Evolutionary conservation across 1,140 invertebrate genomes (phyloP).

Genomic region (Brachystomella parvula): DNA sequence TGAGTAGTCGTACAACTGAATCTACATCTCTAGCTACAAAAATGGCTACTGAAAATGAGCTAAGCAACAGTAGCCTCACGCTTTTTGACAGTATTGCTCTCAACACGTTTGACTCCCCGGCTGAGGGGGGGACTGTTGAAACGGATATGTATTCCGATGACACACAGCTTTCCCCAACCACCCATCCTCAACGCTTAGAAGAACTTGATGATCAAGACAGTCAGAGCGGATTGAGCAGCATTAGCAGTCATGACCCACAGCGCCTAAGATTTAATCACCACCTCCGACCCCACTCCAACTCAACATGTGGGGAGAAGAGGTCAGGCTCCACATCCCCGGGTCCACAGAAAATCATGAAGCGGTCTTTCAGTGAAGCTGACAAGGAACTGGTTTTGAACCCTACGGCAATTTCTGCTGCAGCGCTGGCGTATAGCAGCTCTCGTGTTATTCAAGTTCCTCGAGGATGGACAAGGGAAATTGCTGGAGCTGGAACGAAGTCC

Average conservation of each 20-base stretch:
- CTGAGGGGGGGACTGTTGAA: neutral
- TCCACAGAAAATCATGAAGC: conserved; percentile 34
- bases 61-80: conserved; percentile 8
- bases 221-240: conserved; percentile 24
- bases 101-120: conserved; percentile 6
- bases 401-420: conserved; percentile 11
- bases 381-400: conserved; percentile 32
- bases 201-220: conserved; percentile 22
- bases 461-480: conserved; percentile 35
- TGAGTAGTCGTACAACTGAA: neutral
- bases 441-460: conserved; percentile 22
- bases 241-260: neutral
- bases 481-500: conserved; percentile 14
- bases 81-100: conserved; percentile 10
- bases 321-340: neutral
- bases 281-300: neutral
- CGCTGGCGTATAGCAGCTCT: conserved; percentile 17
- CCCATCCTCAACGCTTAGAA: neutral
- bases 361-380: conserved; percentile 37
- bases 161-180: neutral
- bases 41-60: neutral
- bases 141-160: neutral
- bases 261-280: neutral
- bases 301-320: neutral
- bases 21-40: neutral